Evolutionary conservation across 2,797 vertebrate species (phyloP).

Genomic region (Crocodylus rhombifer): DNA sequence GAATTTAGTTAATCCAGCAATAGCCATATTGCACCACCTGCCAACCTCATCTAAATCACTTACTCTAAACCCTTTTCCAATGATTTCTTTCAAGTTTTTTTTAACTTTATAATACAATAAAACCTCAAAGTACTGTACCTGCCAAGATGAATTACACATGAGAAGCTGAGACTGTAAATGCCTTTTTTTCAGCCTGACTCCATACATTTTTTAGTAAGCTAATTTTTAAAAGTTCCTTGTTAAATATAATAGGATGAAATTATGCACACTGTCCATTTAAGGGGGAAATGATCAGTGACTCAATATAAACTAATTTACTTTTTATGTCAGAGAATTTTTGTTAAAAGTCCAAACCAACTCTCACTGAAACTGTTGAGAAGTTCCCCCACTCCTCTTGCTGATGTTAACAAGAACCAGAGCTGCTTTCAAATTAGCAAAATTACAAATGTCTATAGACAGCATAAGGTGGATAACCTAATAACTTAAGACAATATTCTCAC

Average conservation of each 20-base stretch:
- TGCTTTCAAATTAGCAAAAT: not conserved
- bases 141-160: slow-evolving; percentile 32
- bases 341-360: not conserved
- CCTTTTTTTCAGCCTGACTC: slow-evolving; percentile 13
- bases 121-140: slow-evolving; percentile 31
- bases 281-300: not conserved
- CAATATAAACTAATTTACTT: not conserved
- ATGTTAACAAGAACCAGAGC: not conserved
- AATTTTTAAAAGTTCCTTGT: slow-evolving; percentile 3
- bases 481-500: not conserved
- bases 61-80: slow-evolving; percentile 59
- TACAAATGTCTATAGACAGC: not conserved
- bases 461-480: not conserved
- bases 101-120: slow-evolving; percentile 62
- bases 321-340: not conserved
- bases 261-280: not conserved
- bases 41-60: slow-evolving; percentile 62
- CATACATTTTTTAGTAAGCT: slow-evolving; percentile 1
- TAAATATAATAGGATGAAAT: not conserved
- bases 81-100: slow-evolving; percentile 55
- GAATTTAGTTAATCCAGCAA: slow-evolving; percentile 47
- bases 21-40: slow-evolving; percentile 9
- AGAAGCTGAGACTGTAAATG: not conserved
- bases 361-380: too few species aligned
- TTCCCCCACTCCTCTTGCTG: not conserved